Percentiles rank a stretch among this genome's conserved stretches.
Evolutionary conservation across 1,140 invertebrate species (phyloP).

Genomic region (Papilio xuthus): DNA sequence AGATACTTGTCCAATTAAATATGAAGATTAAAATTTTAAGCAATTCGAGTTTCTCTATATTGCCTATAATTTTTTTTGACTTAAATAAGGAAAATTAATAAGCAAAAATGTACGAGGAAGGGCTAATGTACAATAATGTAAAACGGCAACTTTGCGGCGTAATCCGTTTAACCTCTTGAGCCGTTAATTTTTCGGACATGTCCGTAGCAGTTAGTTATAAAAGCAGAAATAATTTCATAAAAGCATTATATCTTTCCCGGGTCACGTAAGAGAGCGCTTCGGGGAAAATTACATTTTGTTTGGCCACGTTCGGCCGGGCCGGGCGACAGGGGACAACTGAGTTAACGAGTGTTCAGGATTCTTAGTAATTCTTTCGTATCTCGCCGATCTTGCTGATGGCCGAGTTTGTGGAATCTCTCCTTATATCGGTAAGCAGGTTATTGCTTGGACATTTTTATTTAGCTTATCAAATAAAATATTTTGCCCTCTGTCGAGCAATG

Average conservation of each 20-base stretch:
- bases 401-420: conserved; percentile 59
- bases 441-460: conserved; percentile 47
- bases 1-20: neutral
- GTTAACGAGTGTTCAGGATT: conserved; percentile 75
- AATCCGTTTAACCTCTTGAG: conserved; percentile 57
- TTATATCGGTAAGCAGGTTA: conserved; percentile 55
- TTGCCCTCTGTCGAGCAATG: conserved; percentile 8
- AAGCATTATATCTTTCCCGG: conserved; percentile 74
- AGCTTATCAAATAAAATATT: conserved; percentile 50
- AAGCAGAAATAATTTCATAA: conserved; percentile 77
- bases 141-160: conserved; percentile 35
- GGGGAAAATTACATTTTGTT: conserved; percentile 79
- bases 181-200: conserved; percentile 62
- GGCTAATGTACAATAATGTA: conserved; percentile 23
- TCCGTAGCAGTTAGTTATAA: conserved; percentile 67
- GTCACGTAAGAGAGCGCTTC: conserved; percentile 75
- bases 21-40: neutral
- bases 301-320: conserved; percentile 65
- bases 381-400: conserved; percentile 58
- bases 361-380: conserved; percentile 72
- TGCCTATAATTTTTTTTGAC: neutral
- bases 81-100: neutral
- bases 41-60: no score
- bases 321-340: conserved; percentile 72
- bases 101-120: conserved; percentile 1